Base-by-base conservation (phyloP, 2,797 vertebrate genomes). In the Galago senegalensis region DNA sequence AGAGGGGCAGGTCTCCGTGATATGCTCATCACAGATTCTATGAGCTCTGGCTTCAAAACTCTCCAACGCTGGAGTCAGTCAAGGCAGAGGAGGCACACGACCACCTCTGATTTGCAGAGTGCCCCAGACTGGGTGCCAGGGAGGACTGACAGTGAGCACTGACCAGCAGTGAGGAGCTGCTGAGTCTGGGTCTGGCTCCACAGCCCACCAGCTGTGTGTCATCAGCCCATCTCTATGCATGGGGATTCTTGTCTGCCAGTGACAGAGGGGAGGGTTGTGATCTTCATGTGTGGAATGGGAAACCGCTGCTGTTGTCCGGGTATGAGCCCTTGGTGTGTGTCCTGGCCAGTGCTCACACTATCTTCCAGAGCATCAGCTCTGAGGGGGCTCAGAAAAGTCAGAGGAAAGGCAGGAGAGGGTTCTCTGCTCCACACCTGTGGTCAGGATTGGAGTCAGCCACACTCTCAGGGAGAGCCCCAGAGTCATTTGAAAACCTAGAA, bases 261-360 rank as follows among this genome's bases (percentile, higher is more conserved):
- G 37, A 40, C 70, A 43, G 7, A 37, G 53, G 76, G 20, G 21
- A 13, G 31, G 40, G 3, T 2, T 2, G 13, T 29, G 46, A 46
- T 46, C 40, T 25, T 25, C 7, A 5, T 53, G 75, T 53, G 31
- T 4, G 12, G 21, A 23, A 8, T 23, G 0, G 43, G 14, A 76
- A 31, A 27, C 4, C 14, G 25, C 7, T 37, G 76, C 53, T 25
- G 20, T 37, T 3, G 3, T 21, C 12, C 34, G 49, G 3, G 76
- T 46, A 13, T 25, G 2, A 7, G 25, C 23, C 23, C 31, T 21
- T 0, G 0, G n/a, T 4, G 18, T 0, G 2, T 3, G 23, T 21
- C 61, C 46, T 43, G 5, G 17, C 10, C 0, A 0, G n/a, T 1
- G 69, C 3, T 27, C 11, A 16, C 0, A 0, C 75, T 1, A 34